Evolutionary conservation across 1,140 invertebrate species (phyloP).

Genomic region (Bactericera cockerelli): DNA sequence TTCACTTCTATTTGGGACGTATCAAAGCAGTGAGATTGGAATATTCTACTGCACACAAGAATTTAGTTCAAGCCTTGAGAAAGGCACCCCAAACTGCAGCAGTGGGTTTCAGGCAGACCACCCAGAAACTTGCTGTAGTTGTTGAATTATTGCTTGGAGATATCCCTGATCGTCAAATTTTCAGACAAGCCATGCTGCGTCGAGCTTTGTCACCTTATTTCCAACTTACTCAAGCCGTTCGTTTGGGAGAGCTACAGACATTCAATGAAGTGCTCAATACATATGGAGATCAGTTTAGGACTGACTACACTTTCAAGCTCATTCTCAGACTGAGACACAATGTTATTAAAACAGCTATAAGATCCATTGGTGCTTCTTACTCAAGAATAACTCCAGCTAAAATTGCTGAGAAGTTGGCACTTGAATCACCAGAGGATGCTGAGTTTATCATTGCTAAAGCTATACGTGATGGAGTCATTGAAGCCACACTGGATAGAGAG

Average conservation of each 20-base stretch:
- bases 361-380: constrained; percentile 92
- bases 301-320: constrained; percentile 86
- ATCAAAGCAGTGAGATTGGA: constrained; percentile 95
- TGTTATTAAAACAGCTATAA: constrained; percentile 97
- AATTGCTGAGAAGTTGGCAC: constrained; percentile 80
- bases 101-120: constrained; percentile 96
- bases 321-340: constrained; percentile 92
- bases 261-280: constrained; percentile 91
- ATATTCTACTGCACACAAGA: constrained; percentile 92
- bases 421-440: constrained; percentile 92
- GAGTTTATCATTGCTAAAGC: constrained; percentile 99
- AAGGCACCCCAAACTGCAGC: constrained; percentile 95
- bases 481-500: constrained; percentile 90
- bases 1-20: constrained; percentile 89
- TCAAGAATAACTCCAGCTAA: constrained; percentile 89
- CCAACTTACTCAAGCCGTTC: constrained; percentile 91
- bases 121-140: constrained; percentile 89
- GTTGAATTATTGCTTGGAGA: constrained; percentile 93
- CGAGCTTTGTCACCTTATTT: constrained; percentile 88
- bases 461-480: constrained; percentile 97
- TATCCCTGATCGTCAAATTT: constrained; percentile 82
- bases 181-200: constrained; percentile 71
- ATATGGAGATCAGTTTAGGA: constrained; percentile 68
- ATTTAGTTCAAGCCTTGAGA: constrained; percentile 81
- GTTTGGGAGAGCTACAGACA: constrained; percentile 80